Conservation (phyloP, 2,888 invertebrate species). For the Ephialtes manifestator region DNA sequence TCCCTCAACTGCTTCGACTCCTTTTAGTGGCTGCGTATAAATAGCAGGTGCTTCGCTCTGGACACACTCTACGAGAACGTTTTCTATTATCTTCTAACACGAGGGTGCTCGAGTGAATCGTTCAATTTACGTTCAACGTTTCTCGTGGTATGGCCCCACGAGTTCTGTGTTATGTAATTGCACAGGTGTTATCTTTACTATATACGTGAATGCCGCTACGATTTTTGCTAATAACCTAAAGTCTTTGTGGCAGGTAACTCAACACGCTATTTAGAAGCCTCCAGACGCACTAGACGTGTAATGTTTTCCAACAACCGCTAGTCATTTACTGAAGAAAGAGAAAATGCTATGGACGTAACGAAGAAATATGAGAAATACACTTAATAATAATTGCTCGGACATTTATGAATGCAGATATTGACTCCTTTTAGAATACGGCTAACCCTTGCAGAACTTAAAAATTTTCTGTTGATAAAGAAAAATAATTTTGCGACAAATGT, state of each 20-base stretch:
- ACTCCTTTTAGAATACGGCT: too few relatives aligned
- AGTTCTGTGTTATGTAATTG: slow-evolving; percentile 44
- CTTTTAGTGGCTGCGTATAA: neutral
- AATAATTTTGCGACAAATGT: too few relatives aligned
- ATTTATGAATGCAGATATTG: too few relatives aligned
- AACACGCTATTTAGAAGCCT: neutral
- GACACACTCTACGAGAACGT: slow-evolving; percentile 38
- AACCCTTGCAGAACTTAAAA: too few relatives aligned
- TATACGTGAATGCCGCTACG: slow-evolving; percentile 37
- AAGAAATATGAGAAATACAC: neutral
- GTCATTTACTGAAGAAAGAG: neutral
- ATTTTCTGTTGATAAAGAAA: too few relatives aligned
- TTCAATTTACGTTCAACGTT: slow-evolving; percentile 68
- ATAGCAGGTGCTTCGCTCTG: slow-evolving; percentile 56
- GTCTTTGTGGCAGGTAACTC: slow-evolving; percentile 9
- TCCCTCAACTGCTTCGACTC: slow-evolving; percentile 28
- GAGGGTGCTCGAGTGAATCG: slow-evolving; percentile 66
- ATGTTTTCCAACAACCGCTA: neutral
- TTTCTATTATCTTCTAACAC: slow-evolving; percentile 71
- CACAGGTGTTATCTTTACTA: slow-evolving; percentile 41
- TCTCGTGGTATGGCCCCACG: slow-evolving; percentile 55
- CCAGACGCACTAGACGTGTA: neutral
- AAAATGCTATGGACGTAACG: neutral
- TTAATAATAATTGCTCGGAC: neutral
- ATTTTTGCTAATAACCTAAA: slow-evolving; percentile 1